A percentile compares a stretch with the other conserved stretches of the same genome.
phyloP scores from a whole-genome alignment of 2,888 invertebrate genomes.

The Tenodera sinensis region DNA sequence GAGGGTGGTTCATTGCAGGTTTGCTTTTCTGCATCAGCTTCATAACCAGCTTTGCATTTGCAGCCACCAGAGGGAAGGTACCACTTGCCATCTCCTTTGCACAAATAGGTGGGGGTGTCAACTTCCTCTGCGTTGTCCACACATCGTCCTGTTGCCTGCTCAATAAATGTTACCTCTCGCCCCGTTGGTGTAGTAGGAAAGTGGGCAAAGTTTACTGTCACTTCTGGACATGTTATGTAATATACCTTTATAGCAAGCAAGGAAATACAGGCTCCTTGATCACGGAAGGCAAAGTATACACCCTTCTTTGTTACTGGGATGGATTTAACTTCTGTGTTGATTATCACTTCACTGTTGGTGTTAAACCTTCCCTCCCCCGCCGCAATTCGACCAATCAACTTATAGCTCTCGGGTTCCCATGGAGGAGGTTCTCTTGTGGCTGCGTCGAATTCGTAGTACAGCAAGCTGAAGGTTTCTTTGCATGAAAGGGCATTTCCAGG shows the following conservation, averaged over 20 bases:
- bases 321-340: constrained; percentile 89
- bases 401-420: constrained; percentile 93
- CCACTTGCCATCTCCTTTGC: constrained; percentile 95
- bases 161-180: constrained; percentile 83
- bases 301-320: constrained; percentile 92
- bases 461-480: constrained; percentile 94
- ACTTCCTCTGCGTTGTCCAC: constrained; percentile 83
- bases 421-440: constrained; percentile 90
- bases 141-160: constrained; percentile 87
- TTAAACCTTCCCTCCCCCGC: constrained; percentile 93
- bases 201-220: constrained; percentile 86
- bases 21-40: constrained; percentile 80
- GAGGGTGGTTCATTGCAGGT: constrained; percentile 89
- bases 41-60: constrained; percentile 89
- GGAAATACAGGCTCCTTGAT: constrained; percentile 97
- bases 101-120: constrained; percentile 67
- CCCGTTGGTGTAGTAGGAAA: constrained; percentile 94
- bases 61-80: constrained; percentile 88
- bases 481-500: constrained; percentile 90
- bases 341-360: constrained; percentile 85
- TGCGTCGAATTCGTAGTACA: constrained; percentile 92
- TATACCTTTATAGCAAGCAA: constrained; percentile 91
- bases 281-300: constrained; percentile 96
- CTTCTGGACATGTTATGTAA: constrained; percentile 93
- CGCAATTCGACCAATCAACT: constrained; percentile 88